Percentiles rank a stretch among this genome's conserved stretches.
Conservation (phyloP, 37 sponge, comb jelly and placozoan species). For the Beroe ovata region DNA sequence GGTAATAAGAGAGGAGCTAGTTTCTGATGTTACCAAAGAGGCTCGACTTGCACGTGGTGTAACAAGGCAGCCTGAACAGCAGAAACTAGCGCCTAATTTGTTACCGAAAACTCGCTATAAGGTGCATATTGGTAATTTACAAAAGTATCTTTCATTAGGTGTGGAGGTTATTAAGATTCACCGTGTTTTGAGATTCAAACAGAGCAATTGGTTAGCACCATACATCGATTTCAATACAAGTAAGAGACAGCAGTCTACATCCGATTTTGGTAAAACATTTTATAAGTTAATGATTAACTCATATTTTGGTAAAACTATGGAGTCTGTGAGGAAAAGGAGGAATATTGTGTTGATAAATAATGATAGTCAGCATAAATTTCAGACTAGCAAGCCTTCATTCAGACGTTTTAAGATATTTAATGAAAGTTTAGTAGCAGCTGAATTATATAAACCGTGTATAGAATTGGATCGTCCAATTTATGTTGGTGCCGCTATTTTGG, state of each 20-base stretch:
- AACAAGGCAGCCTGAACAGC: not conserved
- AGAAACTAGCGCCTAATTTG: not conserved
- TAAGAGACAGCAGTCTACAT: not conserved
- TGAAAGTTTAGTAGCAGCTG: not conserved
- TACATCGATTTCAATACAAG: slow-evolving; percentile 46
- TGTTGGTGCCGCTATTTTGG: slow-evolving; percentile 32
- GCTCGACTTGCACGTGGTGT: not conserved
- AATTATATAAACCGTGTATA: not conserved
- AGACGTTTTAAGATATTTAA: not conserved
- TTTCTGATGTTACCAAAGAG: not conserved
- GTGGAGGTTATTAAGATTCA: not conserved
- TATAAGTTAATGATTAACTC: slow-evolving; percentile 59
- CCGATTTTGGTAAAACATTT: slow-evolving; percentile 12
- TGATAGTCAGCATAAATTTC: not conserved
- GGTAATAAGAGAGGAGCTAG: not conserved
- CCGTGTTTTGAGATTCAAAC: not conserved
- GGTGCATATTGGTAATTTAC: not conserved
- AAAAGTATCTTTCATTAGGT: not conserved
- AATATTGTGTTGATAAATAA: not conserved
- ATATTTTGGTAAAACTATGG: slow-evolving; percentile 64
- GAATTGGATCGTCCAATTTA: slow-evolving; percentile 22
- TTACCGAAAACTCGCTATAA: not conserved
- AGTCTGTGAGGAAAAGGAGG: slow-evolving; percentile 37
- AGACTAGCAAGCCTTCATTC: not conserved
- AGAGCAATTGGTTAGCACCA: not conserved